phyloP scores from a whole-genome alignment of 1,140 invertebrate species.

The Capitella teleta region DNA sequence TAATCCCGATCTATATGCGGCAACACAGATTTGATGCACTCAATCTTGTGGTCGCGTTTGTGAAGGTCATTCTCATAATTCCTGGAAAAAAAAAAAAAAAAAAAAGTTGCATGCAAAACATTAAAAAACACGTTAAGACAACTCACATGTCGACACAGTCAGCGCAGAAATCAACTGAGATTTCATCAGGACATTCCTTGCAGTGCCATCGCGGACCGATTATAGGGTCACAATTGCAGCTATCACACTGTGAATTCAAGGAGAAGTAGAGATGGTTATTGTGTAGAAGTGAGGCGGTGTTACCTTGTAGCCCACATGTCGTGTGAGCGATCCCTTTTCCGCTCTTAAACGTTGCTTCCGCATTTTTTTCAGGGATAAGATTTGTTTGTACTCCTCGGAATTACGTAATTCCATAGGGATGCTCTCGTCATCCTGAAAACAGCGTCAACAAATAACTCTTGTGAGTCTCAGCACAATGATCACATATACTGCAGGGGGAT shows the following conservation, averaged over 20 bases:
- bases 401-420: constrained; percentile 27
- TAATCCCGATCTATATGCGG: constrained; percentile 33
- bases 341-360: constrained; percentile 33
- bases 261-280: not conserved
- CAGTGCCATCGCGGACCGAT: constrained; percentile 61
- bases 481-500: not conserved
- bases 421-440: constrained; percentile 31
- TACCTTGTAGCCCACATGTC: constrained; percentile 4
- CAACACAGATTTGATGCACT: constrained; percentile 17
- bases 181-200: constrained; percentile 43
- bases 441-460: not conserved
- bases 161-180: constrained; percentile 46
- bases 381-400: constrained; percentile 34
- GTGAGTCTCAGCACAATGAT: not conserved
- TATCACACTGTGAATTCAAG: constrained; percentile 49
- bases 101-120: not conserved
- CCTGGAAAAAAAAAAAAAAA: constrained; percentile 18
- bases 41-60: constrained; percentile 31
- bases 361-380: constrained; percentile 43
- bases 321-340: constrained; percentile 24
- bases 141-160: constrained; percentile 31
- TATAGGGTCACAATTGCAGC: constrained; percentile 56
- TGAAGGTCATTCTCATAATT: constrained; percentile 27
- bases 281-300: constrained; percentile 24
- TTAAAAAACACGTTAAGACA: not conserved